phyloP scores from a whole-genome alignment of 2,888 invertebrate species.

The Clistopyga incitator region DNA sequence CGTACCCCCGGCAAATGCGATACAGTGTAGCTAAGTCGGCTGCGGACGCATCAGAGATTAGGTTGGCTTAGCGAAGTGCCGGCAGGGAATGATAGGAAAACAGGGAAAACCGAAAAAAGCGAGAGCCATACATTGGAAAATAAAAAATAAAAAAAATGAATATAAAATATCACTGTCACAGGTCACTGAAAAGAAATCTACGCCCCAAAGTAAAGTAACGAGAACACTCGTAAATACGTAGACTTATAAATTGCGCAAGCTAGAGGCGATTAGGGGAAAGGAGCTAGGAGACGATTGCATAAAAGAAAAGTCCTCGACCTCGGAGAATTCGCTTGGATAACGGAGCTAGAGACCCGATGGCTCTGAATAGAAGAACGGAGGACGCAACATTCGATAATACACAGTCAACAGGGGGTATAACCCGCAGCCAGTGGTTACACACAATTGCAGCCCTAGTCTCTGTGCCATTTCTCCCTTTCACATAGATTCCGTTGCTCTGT shows the following conservation, averaged over 20 bases:
- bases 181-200: no score
- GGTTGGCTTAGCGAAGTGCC: no score
- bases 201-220: no score
- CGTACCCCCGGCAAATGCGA: no score
- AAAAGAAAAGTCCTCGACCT: constrained; percentile 32
- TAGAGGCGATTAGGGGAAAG: constrained; percentile 18
- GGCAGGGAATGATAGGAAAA: no score
- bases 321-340: not conserved
- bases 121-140: no score
- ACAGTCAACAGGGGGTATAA: not conserved
- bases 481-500: not conserved
- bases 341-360: no score
- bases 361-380: not conserved
- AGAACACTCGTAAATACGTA: not conserved
- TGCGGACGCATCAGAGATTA: no score
- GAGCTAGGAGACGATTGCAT: constrained; percentile 1
- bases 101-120: no score
- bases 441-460: not conserved
- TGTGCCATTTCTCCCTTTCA: not conserved
- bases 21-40: no score
- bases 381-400: constrained; percentile 6
- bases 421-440: not conserved
- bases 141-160: no score
- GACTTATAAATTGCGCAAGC: not conserved
- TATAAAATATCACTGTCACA: no score